Conservation (phyloP, 2,888 invertebrate species). For the Altica lythri region DNA sequence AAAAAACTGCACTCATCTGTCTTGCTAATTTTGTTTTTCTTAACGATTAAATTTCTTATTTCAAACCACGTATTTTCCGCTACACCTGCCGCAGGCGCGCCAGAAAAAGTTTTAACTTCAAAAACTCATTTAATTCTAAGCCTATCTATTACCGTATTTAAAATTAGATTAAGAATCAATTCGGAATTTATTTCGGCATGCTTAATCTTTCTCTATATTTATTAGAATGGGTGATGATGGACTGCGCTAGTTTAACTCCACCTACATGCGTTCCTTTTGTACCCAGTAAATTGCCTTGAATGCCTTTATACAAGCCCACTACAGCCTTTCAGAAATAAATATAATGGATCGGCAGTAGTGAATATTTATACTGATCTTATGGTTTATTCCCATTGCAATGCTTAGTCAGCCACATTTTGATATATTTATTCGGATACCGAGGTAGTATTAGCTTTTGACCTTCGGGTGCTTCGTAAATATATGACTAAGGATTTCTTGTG, state of each 20-base stretch:
- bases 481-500: not conserved
- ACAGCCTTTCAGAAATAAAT: constrained; percentile 2
- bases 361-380: constrained; percentile 2
- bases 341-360: not conserved
- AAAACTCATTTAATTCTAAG: no score
- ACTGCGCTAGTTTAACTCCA: constrained; percentile 19
- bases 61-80: no score
- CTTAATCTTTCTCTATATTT: constrained; percentile 1
- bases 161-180: no score
- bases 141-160: no score
- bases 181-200: no score
- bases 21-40: no score
- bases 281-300: constrained; percentile 24
- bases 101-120: no score
- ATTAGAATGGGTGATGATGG: constrained; percentile 7
- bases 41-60: no score
- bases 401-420: constrained; percentile 2
- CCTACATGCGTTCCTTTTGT: constrained; percentile 21
- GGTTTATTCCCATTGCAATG: not conserved
- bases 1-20: no score
- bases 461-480: not conserved
- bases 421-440: constrained; percentile 8
- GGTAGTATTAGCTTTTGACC: constrained; percentile 10
- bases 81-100: no score
- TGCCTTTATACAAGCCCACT: constrained; percentile 24